Conservation (phyloP, 2,797 vertebrate species). For the Danionella dracula region DNA sequence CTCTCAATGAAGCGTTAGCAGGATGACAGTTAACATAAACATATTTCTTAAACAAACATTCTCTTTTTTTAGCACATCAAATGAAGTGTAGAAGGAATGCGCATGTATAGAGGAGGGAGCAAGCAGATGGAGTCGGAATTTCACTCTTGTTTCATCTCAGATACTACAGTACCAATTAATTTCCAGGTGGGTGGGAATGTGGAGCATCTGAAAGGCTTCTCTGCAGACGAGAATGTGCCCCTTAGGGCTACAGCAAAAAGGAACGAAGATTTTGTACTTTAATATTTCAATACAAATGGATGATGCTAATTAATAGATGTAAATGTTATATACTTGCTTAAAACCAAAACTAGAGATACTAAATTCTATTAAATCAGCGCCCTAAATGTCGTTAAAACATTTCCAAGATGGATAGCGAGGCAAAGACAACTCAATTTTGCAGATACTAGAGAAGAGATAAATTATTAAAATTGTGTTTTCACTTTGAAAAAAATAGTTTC, state of each 20-base stretch:
- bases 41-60: no score
- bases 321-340: neutral
- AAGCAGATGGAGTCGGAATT: slow-evolving; percentile 19
- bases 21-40: no score
- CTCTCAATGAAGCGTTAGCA: no score
- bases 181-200: slow-evolving; percentile 32
- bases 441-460: no score
- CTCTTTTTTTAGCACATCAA: neutral
- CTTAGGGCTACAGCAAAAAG: slow-evolving; percentile 1
- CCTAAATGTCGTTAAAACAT: no score
- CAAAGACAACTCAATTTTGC: no score
- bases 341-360: no score
- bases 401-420: no score
- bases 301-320: neutral
- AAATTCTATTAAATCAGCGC: no score
- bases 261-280: neutral
- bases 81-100: slow-evolving; percentile 6
- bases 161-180: slow-evolving; percentile 20
- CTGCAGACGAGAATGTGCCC: slow-evolving; percentile 16
- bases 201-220: slow-evolving; percentile 1
- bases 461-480: no score
- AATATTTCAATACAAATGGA: neutral
- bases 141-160: slow-evolving; percentile 5
- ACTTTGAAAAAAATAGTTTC: no score
- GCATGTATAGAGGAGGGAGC: slow-evolving; percentile 5